Evolutionary conservation across 2,797 vertebrate species (phyloP), one percentile per base, ranked within the genome.

Genomic region (Trematomus bernacchii): DNA sequence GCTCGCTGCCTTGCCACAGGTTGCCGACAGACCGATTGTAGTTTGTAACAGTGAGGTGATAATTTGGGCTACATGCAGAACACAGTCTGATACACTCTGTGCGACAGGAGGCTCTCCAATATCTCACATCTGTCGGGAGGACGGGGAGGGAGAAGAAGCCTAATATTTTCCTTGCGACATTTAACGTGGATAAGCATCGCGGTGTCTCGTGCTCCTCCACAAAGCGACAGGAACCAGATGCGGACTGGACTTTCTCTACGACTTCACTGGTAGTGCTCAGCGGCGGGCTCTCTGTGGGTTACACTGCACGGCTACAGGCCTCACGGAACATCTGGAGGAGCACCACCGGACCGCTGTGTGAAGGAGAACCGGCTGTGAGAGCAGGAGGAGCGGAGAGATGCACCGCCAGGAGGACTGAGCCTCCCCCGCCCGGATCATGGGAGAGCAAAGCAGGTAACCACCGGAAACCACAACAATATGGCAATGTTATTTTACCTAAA

Each of bases 391-490:
- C 19, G 73, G 58, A 21, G 57, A 72, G 69, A 83, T 79, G 82
- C 58, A 48, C 19, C 57, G 16, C 43, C 23, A 33, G 66, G 71
- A 33, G 58, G 75, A 48, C 63, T 74, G 76, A 85, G 78, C 63
- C 52, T 23, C 3, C 47, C 21, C 48, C 50, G 79, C 72, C 23
- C 7, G 15, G 63, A 43, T 19, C 80, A 76, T 67, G 80, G 84
- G 74, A 71, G 77, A 42, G 12, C 42, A 80, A 79, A 82, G 58
- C 86, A 90, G 89, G 90, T 89, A 88, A 85, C 11, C 33, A 23
- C 0, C 2, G 10, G 3, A 44, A 19, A 18, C 44, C 51, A 19
- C 7, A 37, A 37, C 33, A 37, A 6, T 37, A 37, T 37, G 33
- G 33, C 33, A 37, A 37, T 37, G 8, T 37, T 37, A 37, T 2